Conservation (phyloP, 2,113 vertebrate genomes). For the Dasypus novemcinctus region DNA sequence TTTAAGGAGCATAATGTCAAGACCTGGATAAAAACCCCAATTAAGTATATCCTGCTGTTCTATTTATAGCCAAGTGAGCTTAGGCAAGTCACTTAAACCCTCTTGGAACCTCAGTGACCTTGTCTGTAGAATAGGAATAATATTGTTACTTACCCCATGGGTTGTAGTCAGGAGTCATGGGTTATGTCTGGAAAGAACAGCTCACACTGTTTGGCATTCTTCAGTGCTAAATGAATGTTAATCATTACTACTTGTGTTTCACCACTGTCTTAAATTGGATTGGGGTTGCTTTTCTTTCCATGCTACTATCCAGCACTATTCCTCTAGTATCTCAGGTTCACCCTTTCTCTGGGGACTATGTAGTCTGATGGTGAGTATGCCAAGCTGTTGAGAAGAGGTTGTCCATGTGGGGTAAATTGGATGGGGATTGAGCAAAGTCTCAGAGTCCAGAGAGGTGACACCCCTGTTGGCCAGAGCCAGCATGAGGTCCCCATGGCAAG, state of each 20-base stretch:
- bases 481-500: not conserved
- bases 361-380: not conserved
- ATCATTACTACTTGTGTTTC: not conserved
- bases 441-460: not conserved
- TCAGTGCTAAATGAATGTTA: not conserved
- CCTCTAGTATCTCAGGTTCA: not conserved
- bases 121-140: not conserved
- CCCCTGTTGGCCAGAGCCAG: not conserved
- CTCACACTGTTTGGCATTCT: not conserved
- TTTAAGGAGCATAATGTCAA: not conserved
- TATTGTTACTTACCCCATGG: not conserved
- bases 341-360: not conserved
- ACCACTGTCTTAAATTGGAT: not conserved
- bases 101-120: not conserved
- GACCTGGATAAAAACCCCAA: not conserved
- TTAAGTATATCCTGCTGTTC: not conserved
- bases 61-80: not conserved
- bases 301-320: not conserved
- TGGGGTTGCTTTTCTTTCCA: not conserved
- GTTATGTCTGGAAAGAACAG: not conserved
- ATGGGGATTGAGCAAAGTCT: not conserved
- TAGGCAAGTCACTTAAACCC: not conserved
- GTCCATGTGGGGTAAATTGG: not conserved
- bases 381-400: not conserved
- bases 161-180: not conserved